Evolutionary conservation across 2,113 vertebrate genomes (phyloP).

Genomic region (Clarias magur): DNA sequence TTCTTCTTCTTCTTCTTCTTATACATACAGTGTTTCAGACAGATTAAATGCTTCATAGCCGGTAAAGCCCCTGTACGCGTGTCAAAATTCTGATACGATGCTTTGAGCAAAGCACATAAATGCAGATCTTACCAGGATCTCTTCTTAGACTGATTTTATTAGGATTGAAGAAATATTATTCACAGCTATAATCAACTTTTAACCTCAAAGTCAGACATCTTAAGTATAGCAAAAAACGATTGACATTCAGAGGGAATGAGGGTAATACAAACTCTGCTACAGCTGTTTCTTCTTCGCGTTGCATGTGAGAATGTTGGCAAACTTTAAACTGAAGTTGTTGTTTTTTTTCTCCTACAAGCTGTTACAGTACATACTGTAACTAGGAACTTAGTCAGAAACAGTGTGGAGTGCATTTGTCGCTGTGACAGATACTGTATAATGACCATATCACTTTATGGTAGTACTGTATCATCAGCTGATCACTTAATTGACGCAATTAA

Average conservation of each 20-base stretch:
- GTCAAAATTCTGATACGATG: too few relatives aligned
- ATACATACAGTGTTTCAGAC: too few relatives aligned
- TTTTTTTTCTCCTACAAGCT: too few relatives aligned
- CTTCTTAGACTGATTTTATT: too few relatives aligned
- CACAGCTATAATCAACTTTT: background rate
- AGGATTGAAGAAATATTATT: too few relatives aligned
- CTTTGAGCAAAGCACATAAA: too few relatives aligned
- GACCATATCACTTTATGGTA: background rate
- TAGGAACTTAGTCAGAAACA: background rate
- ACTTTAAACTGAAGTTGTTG: background rate
- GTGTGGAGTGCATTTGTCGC: background rate
- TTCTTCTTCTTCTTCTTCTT: too few relatives aligned
- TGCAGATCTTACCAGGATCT: too few relatives aligned
- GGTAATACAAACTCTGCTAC: background rate
- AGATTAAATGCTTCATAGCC: too few relatives aligned
- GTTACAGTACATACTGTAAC: background rate
- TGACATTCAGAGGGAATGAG: background rate
- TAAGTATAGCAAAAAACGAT: background rate
- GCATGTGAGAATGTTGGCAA: background rate
- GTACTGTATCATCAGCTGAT: background rate
- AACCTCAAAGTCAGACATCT: background rate
- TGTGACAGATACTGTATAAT: background rate
- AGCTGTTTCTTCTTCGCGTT: background rate
- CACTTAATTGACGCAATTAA: conserved; percentile 7
- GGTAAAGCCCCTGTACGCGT: too few relatives aligned